Conservation (phyloP, 2,113 vertebrate species). For the Alethe castanea region DNA sequence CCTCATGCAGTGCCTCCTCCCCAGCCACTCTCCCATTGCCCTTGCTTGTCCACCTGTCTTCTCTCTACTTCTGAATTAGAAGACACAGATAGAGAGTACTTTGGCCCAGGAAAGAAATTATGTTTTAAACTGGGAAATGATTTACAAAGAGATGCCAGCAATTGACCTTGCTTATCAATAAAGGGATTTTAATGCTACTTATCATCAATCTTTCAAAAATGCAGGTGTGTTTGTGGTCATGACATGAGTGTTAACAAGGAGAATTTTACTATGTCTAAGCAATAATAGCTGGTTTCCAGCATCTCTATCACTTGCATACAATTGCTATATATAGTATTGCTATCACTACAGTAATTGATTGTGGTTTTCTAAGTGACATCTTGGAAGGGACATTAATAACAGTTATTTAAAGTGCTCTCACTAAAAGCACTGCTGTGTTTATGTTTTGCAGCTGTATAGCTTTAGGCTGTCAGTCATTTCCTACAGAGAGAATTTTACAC, state of each 20-base stretch:
- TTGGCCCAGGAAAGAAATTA: not conserved
- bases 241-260: not conserved
- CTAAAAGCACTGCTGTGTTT: constrained; percentile 1
- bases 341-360: not conserved
- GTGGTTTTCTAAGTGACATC: not conserved
- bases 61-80: not conserved
- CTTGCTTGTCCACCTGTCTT: not conserved
- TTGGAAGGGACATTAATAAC: constrained; percentile 13
- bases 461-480: constrained; percentile 22
- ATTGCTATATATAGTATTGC: not conserved
- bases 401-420: not conserved
- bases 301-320: not conserved
- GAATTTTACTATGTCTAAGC: not conserved
- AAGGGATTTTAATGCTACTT: not conserved
- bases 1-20: not conserved
- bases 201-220: not conserved
- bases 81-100: not conserved
- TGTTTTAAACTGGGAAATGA: not conserved
- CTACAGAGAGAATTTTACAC: not conserved
- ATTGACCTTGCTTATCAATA: not conserved
- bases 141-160: not conserved
- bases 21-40: not conserved
- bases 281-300: not conserved
- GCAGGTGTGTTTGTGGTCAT: not conserved
- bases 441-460: not conserved